Conservation (phyloP, 2,888 invertebrate species). For the Himalopsyche tibetana region DNA sequence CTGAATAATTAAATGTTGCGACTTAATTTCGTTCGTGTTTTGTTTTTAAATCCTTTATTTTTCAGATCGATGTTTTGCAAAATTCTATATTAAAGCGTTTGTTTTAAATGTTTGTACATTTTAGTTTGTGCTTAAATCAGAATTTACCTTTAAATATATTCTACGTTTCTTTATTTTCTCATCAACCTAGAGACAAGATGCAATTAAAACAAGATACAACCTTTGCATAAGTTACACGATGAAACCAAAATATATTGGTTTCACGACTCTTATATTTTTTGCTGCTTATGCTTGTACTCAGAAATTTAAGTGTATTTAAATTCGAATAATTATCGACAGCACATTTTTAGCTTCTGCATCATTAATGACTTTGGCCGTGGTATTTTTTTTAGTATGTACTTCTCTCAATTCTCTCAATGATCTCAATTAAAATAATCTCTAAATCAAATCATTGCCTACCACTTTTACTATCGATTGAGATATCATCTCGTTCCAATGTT, state of each 20-base stretch:
- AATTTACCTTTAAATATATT: too few species aligned
- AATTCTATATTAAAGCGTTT: too few species aligned
- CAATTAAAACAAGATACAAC: too few species aligned
- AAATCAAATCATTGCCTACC: conserved; percentile 6
- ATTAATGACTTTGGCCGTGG: not conserved
- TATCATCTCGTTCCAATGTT: conserved; percentile 7
- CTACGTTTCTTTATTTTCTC: too few species aligned
- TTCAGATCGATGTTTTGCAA: not conserved
- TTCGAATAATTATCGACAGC: not conserved
- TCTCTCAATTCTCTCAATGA: too few species aligned
- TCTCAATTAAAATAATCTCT: conserved; percentile 1
- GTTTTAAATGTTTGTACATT: too few species aligned
- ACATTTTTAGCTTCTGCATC: not conserved
- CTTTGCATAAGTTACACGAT: too few species aligned
- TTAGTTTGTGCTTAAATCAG: too few species aligned
- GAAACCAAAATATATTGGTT: too few species aligned
- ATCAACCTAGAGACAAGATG: too few species aligned
- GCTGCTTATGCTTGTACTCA: not conserved
- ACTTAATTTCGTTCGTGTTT: conserved; percentile 1
- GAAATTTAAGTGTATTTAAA: not conserved
- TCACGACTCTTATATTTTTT: too few species aligned
- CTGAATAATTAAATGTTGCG: not conserved
- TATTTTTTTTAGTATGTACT: not conserved
- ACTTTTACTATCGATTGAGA: conserved; percentile 35
- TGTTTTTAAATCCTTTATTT: not conserved